These are phyloP conservation scores for Notarius lentiginosus DNA, from an alignment of 2,113 vertebrate genomes.

Conservation along the genomic window DNA sequence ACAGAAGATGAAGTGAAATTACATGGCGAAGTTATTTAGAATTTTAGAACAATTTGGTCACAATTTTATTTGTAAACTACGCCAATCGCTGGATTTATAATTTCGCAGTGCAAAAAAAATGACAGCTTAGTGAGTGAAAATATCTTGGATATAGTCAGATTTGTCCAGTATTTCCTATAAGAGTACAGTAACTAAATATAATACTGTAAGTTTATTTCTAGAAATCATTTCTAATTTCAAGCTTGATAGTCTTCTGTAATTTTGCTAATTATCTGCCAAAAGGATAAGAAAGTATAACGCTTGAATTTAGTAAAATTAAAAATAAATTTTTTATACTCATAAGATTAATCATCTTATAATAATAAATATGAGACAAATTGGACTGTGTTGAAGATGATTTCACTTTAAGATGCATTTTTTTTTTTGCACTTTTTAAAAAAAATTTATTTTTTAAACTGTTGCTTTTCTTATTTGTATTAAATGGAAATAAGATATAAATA, in stretches of 20 bases:
- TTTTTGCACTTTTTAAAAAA: neutral
- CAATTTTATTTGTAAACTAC: neutral
- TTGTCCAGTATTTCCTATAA: neutral
- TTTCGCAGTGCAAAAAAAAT: slow-evolving; percentile 5
- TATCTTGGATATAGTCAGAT: neutral
- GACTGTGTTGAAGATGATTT: neutral
- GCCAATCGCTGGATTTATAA: neutral
- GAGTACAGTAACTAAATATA: neutral
- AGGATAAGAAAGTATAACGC: neutral
- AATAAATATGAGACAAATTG: neutral
- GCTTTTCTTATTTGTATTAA: neutral
- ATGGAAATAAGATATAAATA: neutral
- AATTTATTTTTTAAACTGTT: neutral
- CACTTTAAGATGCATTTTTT: neutral
- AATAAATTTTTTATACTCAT: neutral
- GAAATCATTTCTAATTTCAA: neutral
- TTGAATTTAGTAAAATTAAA: neutral
- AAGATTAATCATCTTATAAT: neutral
- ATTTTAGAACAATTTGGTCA: neutral
- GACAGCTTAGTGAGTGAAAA: neutral
- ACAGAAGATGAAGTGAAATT: neutral
- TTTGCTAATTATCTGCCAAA: neutral
- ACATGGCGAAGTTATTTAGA: neutral
- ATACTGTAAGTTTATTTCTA: neutral
- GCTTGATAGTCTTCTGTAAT: neutral